phyloP scores from a whole-genome alignment of 2,797 vertebrate species.

The Ctenosaura bakeri region DNA sequence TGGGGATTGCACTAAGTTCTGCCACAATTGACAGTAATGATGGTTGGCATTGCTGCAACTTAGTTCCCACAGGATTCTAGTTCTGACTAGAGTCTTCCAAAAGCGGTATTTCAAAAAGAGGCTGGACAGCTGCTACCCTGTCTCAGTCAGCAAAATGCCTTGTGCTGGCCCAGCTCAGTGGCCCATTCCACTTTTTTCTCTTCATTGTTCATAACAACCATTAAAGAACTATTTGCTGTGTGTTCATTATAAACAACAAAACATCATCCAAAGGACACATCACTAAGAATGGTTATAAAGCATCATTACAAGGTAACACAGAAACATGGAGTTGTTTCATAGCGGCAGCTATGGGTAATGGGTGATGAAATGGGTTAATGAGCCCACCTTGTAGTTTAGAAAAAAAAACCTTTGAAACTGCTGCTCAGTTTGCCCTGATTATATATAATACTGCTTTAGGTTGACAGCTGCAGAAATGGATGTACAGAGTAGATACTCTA shows the following conservation, averaged over 20 bases:
- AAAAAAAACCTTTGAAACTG: not conserved
- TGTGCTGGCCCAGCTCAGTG: not conserved
- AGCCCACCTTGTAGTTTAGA: not conserved
- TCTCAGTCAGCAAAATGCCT: not conserved
- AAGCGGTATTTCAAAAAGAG: too few relatives aligned
- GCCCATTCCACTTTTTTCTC: not conserved
- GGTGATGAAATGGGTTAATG: not conserved
- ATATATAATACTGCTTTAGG: not conserved
- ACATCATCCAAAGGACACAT: not conserved
- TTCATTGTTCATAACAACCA: not conserved
- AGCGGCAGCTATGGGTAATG: not conserved
- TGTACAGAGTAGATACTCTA: not conserved
- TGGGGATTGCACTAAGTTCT: too few relatives aligned
- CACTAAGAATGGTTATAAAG: not conserved
- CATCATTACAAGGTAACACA: not conserved
- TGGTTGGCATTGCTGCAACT: too few relatives aligned
- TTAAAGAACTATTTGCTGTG: not conserved
- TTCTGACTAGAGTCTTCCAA: too few relatives aligned
- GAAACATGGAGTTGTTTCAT: not conserved
- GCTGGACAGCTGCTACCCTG: not conserved
- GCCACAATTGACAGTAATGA: too few relatives aligned
- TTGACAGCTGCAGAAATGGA: not conserved
- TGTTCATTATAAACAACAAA: not conserved
- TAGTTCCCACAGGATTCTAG: too few relatives aligned
- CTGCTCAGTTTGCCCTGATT: not conserved